Evolutionary conservation across 1,140 invertebrate species (phyloP), one percentile per base, ranked within the genome.

Genomic region (Micrasema longulum): DNA sequence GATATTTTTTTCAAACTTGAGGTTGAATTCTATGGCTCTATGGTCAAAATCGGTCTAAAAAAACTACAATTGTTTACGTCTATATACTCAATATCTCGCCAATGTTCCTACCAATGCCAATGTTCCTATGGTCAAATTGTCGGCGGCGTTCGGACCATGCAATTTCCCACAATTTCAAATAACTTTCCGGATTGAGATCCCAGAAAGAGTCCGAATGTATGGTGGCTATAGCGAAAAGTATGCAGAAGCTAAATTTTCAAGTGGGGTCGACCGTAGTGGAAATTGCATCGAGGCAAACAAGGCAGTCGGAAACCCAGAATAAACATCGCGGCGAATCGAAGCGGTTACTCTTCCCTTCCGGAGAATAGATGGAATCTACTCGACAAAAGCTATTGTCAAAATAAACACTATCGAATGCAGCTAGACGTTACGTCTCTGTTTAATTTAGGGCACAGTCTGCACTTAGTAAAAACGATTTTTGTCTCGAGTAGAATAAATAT

Each of bases 341-440:
- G 38, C 36, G 57, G 57, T 23, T 45, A 12, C 57, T 18, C 41
- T 45, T n/a, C n/a, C n/a, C n/a, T n/a, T 63, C 26, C 36, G 7
- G 12, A 26, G 36, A 63, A 57, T 57, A 35, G 53, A 57, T 57
- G 53, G 31, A 45, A 45, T 45, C 57, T 22, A n/a, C 62, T 70
- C 62, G 16, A 38, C 57, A 57, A 66, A 57, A 66, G 67, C 62
- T 50, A 74, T 70, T 74, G 72, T 69, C 67, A 74, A 74, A 74
- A 74, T 70, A 74, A 74, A 74, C 72, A 74, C 72, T 69, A 69
- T 69, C 66, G 11, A 35, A 36, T 52, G 7, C 57, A 10, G 20
- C 22, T 35, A 5, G 57, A 63, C n/a, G 48, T 52, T 22, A 23
- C 53, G 65, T 20, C 26, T n/a, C 65, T 36, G n/a, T 53, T 67